Evolutionary conservation across 2,797 vertebrate species (phyloP).

Genomic region (Antrozous pallidus): DNA sequence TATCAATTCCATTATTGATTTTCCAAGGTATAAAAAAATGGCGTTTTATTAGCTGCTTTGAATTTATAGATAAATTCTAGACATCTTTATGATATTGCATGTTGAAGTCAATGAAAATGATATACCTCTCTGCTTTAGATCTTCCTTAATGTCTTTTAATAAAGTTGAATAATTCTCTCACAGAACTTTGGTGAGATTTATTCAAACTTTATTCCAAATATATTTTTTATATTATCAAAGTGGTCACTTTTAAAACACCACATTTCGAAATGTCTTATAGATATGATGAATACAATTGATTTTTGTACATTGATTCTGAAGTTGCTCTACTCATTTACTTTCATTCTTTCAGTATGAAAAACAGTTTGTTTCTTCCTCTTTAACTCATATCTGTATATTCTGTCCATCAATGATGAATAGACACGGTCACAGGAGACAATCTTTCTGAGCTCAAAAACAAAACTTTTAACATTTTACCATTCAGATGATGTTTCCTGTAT

Average conservation of each 20-base stretch:
- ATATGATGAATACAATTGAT: background rate
- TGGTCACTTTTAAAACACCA: background rate
- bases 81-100: background rate
- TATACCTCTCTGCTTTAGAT: background rate
- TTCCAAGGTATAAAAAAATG: background rate
- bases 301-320: background rate
- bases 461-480: background rate
- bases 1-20: background rate
- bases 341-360: constrained; percentile 34
- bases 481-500: background rate
- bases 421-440: background rate
- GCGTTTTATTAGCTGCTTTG: background rate
- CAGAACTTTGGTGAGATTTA: background rate
- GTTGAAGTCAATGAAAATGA: constrained; percentile 29
- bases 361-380: background rate
- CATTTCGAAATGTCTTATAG: background rate
- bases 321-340: background rate
- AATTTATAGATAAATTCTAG: background rate
- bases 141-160: background rate
- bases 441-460: background rate
- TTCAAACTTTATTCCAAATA: background rate
- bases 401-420: background rate
- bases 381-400: background rate
- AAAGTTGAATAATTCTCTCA: background rate
- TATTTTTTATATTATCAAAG: background rate